Base-by-base conservation (phyloP, 2,113 vertebrate genomes). In the Peromyscus leucopus region DNA sequence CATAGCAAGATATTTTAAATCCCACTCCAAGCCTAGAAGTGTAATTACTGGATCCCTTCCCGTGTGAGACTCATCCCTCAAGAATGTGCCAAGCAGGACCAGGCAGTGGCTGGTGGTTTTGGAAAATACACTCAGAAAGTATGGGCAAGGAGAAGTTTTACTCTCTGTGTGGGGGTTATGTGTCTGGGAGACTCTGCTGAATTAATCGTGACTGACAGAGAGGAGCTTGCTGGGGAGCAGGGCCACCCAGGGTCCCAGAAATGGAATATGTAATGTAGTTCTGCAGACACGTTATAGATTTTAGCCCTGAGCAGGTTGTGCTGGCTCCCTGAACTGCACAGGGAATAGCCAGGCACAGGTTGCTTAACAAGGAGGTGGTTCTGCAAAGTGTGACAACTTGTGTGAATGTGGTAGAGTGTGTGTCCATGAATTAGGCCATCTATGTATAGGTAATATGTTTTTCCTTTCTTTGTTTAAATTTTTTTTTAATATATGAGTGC, bases 1-100 rank as follows among this genome's bases (percentile, higher is more conserved):
- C 63, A 17, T 12, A 83, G 55, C 36, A 26, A 9, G 96, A 26
- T 3, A 88, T 39, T 79, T 28, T 1, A n/a, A n/a, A 2, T 26
- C 7, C 1, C 7, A 2, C 17, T 31, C 6, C 0, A 11, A 36
- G 3, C 21, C 5, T 3, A 26, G 7, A 21, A 24, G 74, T 48
- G 0, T 16, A 36, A 26, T 61, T 28, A n/a, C 55, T 71, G 8
- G 0, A 3, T 28, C 36, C 46, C 57, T 24, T 42, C 75, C 2
- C 0, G 2, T 15, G 0, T 31, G 31, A 0, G 19, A n/a, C 86
- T 93, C 92, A n/a, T 0, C 33, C n/a, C 13, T 75, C 65, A 33
- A 57, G 95, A 83, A 71, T 48, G 36, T 36, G 63, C 39, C 3
- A 51, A 91, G 65, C 13, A 4, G 65, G 9, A 13, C 15, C 0